Percentiles rank a stretch among this genome's conserved stretches.
Evolutionary conservation across 2,113 vertebrate species (phyloP).

Genomic region (Scolopax mira): DNA sequence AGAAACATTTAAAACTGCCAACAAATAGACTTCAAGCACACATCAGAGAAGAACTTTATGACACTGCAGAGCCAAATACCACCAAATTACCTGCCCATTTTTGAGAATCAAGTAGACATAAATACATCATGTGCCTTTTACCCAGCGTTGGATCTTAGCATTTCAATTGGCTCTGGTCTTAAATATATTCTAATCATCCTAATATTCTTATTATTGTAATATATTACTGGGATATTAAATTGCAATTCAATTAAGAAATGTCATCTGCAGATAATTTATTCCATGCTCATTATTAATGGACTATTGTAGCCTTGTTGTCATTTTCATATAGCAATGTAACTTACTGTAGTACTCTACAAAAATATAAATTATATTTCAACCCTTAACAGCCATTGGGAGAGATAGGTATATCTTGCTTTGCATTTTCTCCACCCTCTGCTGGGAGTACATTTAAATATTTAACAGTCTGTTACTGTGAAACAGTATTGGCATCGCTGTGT

Average conservation of each 20-base stretch:
- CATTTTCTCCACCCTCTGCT: not conserved
- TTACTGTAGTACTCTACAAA: not conserved
- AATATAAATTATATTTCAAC: not conserved
- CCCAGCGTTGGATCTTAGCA: constrained; percentile 16
- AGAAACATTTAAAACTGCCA: not conserved
- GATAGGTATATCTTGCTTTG: not conserved
- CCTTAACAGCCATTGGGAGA: not conserved
- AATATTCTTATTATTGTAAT: constrained; percentile 70
- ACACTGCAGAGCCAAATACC: not conserved
- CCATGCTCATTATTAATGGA: constrained; percentile 21
- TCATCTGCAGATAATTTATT: constrained; percentile 63
- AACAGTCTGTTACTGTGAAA: not conserved
- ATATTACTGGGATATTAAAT: constrained; percentile 60
- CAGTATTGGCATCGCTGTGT: accelerated
- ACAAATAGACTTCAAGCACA: not conserved
- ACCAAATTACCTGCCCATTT: not conserved
- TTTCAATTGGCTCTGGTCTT: constrained; percentile 51
- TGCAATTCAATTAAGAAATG: constrained; percentile 70
- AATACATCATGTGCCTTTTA: not conserved
- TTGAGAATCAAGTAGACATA: not conserved
- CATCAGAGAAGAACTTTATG: not conserved
- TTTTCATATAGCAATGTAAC: constrained; percentile 37
- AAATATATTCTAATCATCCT: constrained; percentile 69
- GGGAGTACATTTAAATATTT: not conserved
- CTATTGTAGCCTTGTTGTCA: constrained; percentile 13